A percentile compares a stretch with the other conserved stretches of the same genome.
These are phyloP conservation scores for Notospermus geniculatus DNA, from an alignment of 1,140 invertebrate species.

Conservation along the genomic window DNA sequence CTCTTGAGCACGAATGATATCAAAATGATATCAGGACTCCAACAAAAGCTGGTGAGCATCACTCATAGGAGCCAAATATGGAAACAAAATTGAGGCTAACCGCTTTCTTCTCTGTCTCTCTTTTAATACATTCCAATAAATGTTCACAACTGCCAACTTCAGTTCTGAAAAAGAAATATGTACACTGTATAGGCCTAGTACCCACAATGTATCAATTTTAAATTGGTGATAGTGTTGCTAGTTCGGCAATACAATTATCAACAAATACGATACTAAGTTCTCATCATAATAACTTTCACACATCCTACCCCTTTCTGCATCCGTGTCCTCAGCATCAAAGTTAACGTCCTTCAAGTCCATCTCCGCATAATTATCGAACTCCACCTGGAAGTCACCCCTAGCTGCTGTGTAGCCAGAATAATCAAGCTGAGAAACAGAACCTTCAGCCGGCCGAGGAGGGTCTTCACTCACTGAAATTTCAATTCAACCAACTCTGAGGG, in stretches of 20 bases:
- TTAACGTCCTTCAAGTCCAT: conserved; percentile 67
- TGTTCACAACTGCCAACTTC: conserved; percentile 67
- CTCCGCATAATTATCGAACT: conserved; percentile 81
- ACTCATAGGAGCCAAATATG: too few relatives aligned
- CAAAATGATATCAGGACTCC: too few relatives aligned
- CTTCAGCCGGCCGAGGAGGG: conserved; percentile 68
- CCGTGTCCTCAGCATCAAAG: conserved; percentile 57
- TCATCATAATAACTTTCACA: conserved; percentile 36
- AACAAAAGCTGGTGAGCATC: too few relatives aligned
- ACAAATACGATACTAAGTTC: conserved; percentile 4
- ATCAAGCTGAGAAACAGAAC: conserved; percentile 58
- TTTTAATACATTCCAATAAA: conserved; percentile 69
- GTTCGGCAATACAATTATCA: conserved; percentile 2
- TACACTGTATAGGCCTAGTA: too few relatives aligned
- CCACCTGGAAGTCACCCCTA: conserved; percentile 81
- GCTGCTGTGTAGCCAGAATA: conserved; percentile 81
- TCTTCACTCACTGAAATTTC: conserved; percentile 40
- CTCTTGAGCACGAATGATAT: too few relatives aligned
- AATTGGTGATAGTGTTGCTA: too few relatives aligned
- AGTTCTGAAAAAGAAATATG: conserved; percentile 59
- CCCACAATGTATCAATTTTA: too few relatives aligned
- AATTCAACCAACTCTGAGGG: neutral
- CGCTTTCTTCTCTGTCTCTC: conserved; percentile 70
- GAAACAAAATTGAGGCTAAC: conserved; percentile 16
- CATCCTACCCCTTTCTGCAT: conserved; percentile 46